Base-by-base conservation (phyloP, 2,797 vertebrate species). In the Lacerta viridis region DNA sequence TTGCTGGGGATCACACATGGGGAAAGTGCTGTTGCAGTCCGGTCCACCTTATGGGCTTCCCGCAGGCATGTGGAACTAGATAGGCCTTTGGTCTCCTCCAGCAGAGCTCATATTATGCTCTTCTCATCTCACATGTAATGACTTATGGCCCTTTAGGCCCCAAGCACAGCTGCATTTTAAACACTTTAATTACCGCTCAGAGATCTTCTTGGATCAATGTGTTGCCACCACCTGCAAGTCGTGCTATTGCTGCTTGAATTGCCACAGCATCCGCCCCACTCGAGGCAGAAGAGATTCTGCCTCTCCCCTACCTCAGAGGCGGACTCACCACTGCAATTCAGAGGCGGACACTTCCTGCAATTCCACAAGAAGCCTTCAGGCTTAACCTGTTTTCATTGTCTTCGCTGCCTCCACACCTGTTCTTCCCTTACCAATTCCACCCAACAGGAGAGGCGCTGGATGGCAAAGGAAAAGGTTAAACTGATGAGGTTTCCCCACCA, bases 151-250 rank as follows among this genome's bases (percentile, higher is more conserved):
- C 64, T 74, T 72, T 84, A 74, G 82, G 27, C 15, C 46, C 41
- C 41, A 64, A 23, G 41, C 36, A 41, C 72, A 76, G 17, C 9
- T 86, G 29, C 75, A 80, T 80, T 80, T 69, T 39, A 55, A 72
- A 80, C 25, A 66, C 33, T 80, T 86, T 80, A 86, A 59, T 80
- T 86, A 59, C 17, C 33, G 59, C 33, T 80, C 13, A 66, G 13
- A 55, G 15, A 55, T 50, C 33, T 7, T 23, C 41, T 8, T 61
- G 43, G 59, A 15, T 29, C 80, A 55, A 71, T 36, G 46, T 61
- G 46, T 61, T 59, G 50, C 33, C 83, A 75, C 50, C n/a, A 5
- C 61, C 61, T 59, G 55, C 50, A 39, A 59, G 46, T 59, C 36
- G 17, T 75, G 15, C 27, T 75, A 29, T 61, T 39, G 7, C 15